Evolutionary conservation across 2,113 vertebrate species (phyloP), one percentile per base, ranked within the genome.

Genomic region (Vulpes lagopus): DNA sequence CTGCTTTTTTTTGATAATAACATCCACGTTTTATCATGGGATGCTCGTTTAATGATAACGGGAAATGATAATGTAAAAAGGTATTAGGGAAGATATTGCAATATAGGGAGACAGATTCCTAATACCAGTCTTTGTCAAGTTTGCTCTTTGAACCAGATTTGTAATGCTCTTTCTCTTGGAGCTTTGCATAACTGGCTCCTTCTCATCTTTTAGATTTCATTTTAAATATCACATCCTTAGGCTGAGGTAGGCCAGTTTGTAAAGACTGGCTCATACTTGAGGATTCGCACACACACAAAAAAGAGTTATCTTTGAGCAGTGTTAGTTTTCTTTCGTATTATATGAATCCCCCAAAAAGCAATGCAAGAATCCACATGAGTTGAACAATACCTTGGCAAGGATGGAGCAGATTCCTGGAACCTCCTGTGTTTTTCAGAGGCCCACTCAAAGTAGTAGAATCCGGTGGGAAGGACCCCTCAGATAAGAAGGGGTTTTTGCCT

Each of bases 171-270:
- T 95, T 91, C 62, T 55, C 20, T 62, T 53, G 16, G 10, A 49
- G n/a, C 55, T 96, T 91, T 83, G 73, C 23, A 4, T 73, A 81
- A 65, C 35, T 53, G 55, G 4, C 9, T 81, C 82, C 35, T 84
- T 92, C 25, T 89, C 22, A 49, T 71, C 17, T 55, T 93, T 90
- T 38, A 83, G 20, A 49, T 84, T 97, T 92, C 62, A 35, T 10
- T 76, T 89, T 94, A 69, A 91, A 89, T 67, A 78, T 62, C n/a
- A 71, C 32, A 51, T 76, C 89, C 82, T 65, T 49, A 25, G 67
- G 67, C 86, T 86, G 55, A 82, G n/a, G 49, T n/a, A 17, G 27
- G 65, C 32, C 59, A 17, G 32, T 73, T 96, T 78, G 71, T 15
- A 51, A 90, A 91, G 78, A 53, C 57, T 62, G 14, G 9, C 32